Percentiles rank a stretch among this genome's conserved stretches.
phyloP scores from a whole-genome alignment of 2,113 vertebrate genomes.

The Crocuta crocuta region DNA sequence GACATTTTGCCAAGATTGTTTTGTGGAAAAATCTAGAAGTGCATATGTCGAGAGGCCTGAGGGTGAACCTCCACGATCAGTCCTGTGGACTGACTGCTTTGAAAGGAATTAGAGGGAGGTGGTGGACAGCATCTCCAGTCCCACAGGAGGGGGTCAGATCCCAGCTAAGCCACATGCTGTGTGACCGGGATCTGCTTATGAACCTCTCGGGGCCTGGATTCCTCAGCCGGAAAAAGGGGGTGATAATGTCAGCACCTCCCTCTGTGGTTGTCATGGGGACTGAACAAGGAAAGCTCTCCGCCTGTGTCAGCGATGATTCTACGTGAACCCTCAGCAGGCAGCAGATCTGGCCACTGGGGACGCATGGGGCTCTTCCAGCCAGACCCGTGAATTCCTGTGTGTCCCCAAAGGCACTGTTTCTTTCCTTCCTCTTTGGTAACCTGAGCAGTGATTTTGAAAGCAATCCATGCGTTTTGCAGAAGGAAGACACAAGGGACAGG shows the following conservation, averaged over 20 bases:
- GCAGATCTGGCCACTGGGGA: background rate
- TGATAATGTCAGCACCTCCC: background rate
- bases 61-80: fast-evolving
- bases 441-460: background rate
- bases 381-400: background rate
- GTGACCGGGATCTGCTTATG: background rate
- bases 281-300: fast-evolving
- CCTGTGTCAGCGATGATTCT: fast-evolving
- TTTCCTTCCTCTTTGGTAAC: background rate
- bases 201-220: background rate
- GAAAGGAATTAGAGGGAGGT: too few relatives aligned
- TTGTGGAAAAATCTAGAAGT: background rate
- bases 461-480: background rate
- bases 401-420: background rate
- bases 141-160: background rate
- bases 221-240: background rate
- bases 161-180: background rate
- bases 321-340: fast-evolving
- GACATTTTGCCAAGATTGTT: background rate
- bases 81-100: background rate
- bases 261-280: background rate
- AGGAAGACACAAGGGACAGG: background rate
- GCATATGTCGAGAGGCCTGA: background rate
- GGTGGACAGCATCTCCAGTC: too few relatives aligned
- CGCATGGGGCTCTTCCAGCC: background rate